These are phyloP conservation scores for Apamea anceps DNA, from an alignment of 2,888 invertebrate species.

Conservation along the genomic window DNA sequence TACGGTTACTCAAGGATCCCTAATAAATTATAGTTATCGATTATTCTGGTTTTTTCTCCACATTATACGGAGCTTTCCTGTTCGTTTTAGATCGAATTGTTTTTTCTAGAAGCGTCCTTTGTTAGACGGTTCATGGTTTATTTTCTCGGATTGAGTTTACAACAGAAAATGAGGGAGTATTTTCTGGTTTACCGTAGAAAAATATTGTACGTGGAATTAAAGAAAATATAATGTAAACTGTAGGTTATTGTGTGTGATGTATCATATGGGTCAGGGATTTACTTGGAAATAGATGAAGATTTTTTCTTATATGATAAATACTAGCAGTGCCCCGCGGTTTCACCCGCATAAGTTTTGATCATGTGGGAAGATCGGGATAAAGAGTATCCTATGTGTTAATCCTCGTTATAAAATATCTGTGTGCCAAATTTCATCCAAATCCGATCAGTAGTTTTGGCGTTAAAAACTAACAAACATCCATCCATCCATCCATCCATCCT, in stretches of 20 bases:
- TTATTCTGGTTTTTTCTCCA: constrained; percentile 36
- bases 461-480: not conserved
- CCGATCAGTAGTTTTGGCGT: not conserved
- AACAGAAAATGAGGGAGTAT: constrained; percentile 18
- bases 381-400: not conserved
- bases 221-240: not conserved
- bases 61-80: constrained; percentile 2
- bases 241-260: not conserved
- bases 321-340: not conserved
- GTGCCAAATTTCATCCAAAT: not conserved
- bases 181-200: constrained; percentile 24
- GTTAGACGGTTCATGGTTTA: constrained; percentile 12
- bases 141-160: constrained; percentile 32
- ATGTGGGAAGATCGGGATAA: not conserved
- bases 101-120: constrained; percentile 32
- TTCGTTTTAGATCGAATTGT: constrained; percentile 43
- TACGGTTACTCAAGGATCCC: constrained; percentile 29
- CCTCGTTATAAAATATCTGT: no score
- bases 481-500: no score
- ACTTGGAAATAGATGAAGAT: not conserved
- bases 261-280: constrained; percentile 1
- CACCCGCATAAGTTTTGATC: not conserved
- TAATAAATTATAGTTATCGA: constrained; percentile 58
- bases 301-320: not conserved
- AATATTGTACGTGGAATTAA: constrained; percentile 5